A percentile compares a stretch with the other conserved stretches of the same genome.
These are phyloP conservation scores for Oncorhynchus masou DNA, from an alignment of 2,113 vertebrate genomes.

Conservation along the genomic window DNA sequence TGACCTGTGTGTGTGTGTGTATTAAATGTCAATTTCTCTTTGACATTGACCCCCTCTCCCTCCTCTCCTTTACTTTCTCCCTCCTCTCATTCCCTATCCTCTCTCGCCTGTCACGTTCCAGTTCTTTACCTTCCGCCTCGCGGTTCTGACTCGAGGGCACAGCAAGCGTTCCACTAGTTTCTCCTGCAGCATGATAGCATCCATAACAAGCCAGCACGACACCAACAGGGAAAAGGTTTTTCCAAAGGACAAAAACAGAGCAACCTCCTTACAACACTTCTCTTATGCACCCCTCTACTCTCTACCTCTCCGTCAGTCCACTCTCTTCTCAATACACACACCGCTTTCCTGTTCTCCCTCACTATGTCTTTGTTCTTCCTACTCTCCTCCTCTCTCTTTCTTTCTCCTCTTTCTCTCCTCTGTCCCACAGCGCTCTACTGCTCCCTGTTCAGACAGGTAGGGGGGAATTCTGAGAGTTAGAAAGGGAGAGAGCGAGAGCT, in stretches of 20 bases:
- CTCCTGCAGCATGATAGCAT: conserved; percentile 92
- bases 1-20: neutral
- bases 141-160: conserved; percentile 86
- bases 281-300: neutral
- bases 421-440: neutral
- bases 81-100: too few species aligned
- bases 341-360: conserved; percentile 30
- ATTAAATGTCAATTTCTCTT: too few species aligned
- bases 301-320: neutral
- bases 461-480: conserved; percentile 58
- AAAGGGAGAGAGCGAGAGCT: conserved; percentile 26
- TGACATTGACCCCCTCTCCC: too few species aligned
- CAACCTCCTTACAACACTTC: neutral
- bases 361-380: conserved; percentile 12
- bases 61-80: too few species aligned
- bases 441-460: conserved; percentile 71
- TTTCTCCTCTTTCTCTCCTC: conserved; percentile 22
- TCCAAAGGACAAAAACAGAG: conserved; percentile 18
- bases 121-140: conserved; percentile 84
- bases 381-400: conserved; percentile 10
- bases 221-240: conserved; percentile 16
- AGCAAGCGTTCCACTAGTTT: conserved; percentile 92
- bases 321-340: conserved; percentile 1
- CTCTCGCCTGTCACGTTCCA: neutral
- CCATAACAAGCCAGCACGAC: conserved; percentile 77